Conservation (phyloP, 2,113 vertebrate genomes). For the Oreotrochilus melanogaster region DNA sequence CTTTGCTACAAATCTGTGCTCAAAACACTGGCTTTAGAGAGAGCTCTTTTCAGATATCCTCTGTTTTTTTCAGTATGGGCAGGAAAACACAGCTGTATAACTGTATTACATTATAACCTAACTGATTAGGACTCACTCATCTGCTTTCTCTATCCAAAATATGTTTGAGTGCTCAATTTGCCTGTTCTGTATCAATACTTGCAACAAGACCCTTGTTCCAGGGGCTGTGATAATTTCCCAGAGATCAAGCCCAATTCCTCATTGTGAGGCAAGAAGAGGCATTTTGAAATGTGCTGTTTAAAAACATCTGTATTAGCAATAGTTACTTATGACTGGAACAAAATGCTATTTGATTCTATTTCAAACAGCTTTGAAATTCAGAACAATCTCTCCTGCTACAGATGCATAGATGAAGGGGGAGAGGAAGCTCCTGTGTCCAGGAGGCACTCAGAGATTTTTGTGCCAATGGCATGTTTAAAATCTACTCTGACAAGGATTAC, state of each 20-base stretch:
- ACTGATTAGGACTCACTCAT: not conserved
- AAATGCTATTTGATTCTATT: not conserved
- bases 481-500: not conserved
- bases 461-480: not conserved
- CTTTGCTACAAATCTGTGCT: not conserved
- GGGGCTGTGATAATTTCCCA: not conserved
- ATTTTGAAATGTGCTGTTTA: constrained; percentile 2
- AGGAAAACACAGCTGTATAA: not conserved
- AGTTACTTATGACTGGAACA: not conserved
- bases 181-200: not conserved
- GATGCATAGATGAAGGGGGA: not conserved
- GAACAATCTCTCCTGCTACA: not conserved
- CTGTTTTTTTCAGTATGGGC: not conserved
- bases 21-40: not conserved
- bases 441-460: not conserved
- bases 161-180: not conserved
- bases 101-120: not conserved
- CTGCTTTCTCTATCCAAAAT: not conserved
- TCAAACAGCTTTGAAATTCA: not conserved
- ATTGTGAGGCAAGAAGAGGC: not conserved
- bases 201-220: not conserved
- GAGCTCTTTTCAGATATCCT: not conserved
- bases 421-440: accelerated
- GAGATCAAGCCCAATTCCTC: not conserved
- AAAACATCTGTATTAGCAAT: not conserved